These are phyloP conservation scores for Chiridota heheva DNA, from an alignment of 35 echinoderm and acorn worm genomes.

Conservation along the genomic window DNA sequence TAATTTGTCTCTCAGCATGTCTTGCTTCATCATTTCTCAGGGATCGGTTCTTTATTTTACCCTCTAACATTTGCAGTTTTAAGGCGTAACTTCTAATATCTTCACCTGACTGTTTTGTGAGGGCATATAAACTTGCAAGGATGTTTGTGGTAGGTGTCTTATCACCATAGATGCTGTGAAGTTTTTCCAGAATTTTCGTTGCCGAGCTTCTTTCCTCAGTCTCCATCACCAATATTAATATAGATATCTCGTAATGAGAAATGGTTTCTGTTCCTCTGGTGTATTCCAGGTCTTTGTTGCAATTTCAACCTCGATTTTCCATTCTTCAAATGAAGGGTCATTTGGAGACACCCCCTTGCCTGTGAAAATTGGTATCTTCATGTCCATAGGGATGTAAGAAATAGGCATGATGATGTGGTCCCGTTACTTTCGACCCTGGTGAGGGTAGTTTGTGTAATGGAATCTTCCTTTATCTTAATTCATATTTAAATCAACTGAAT, in stretches of 20 bases:
- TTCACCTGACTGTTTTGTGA: neutral
- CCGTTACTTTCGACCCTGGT: too few species aligned
- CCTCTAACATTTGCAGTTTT: neutral
- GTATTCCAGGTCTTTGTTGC: constrained; percentile 15
- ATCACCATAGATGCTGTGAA: neutral
- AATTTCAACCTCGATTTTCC: neutral
- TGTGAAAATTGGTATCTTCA: constrained; percentile 9
- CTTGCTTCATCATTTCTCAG: neutral
- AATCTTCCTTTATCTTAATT: too few species aligned
- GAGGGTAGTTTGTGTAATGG: too few species aligned
- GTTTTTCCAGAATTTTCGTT: neutral
- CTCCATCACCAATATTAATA: neutral
- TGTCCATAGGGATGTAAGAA: constrained; percentile 7
- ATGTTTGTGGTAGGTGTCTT: neutral
- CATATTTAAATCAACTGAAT: too few species aligned
- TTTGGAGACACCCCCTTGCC: neutral
- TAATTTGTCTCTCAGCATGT: constrained; percentile 21
- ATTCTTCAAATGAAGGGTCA: constrained; percentile 12
- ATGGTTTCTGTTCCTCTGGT: neutral
- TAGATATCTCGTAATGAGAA: neutral
- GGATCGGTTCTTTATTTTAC: too few species aligned
- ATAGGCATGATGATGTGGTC: too few species aligned
- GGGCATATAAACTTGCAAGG: neutral
- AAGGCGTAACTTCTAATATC: neutral
- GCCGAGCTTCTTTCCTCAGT: neutral